Percentiles rank a stretch among this genome's conserved stretches.
Evolutionary conservation across 2,888 invertebrate genomes (phyloP).

Genomic region (Junonia oenone): DNA sequence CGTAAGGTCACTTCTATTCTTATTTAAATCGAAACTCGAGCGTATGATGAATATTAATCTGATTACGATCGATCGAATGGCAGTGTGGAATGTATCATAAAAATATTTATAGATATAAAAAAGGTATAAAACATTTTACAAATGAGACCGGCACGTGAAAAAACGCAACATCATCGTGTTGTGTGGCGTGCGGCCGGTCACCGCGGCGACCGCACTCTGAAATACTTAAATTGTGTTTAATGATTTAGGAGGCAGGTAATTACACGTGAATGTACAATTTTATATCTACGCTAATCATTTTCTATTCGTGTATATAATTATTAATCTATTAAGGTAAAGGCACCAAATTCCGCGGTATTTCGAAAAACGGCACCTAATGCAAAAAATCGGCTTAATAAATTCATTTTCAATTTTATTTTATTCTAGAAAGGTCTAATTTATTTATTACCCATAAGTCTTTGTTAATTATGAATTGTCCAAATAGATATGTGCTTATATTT

Average conservation of each 20-base stretch:
- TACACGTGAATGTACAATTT: slow-evolving; percentile 8
- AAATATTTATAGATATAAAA: slow-evolving; percentile 58
- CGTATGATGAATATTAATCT: slow-evolving; percentile 40
- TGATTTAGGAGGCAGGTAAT: slow-evolving; percentile 38
- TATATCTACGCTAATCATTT: slow-evolving; percentile 4
- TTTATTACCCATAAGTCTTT: too few relatives aligned
- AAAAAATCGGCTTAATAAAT: too few relatives aligned
- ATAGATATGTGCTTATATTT: too few relatives aligned
- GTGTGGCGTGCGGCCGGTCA: slow-evolving; percentile 43
- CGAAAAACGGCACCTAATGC: too few relatives aligned
- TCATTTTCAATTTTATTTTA: too few relatives aligned
- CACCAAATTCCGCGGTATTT: too few relatives aligned
- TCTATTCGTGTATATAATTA: too few relatives aligned
- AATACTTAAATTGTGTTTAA: slow-evolving; percentile 53
- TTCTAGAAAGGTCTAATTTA: too few relatives aligned
- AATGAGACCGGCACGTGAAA: slow-evolving; percentile 46
- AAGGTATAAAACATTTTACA: slow-evolving; percentile 47
- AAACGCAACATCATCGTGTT: slow-evolving; percentile 59
- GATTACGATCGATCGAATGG: slow-evolving; percentile 49
- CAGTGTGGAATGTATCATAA: slow-evolving; percentile 49
- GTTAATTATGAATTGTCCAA: too few relatives aligned
- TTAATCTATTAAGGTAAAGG: too few relatives aligned
- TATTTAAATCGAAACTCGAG: slow-evolving; percentile 23
- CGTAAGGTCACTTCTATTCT: slow-evolving; percentile 24
- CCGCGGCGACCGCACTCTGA: slow-evolving; percentile 46